Percentiles rank a stretch among this genome's conserved stretches.
These are phyloP conservation scores for Agrotis exclamationis DNA, from an alignment of 2,888 invertebrate genomes.

Conservation along the genomic window DNA sequence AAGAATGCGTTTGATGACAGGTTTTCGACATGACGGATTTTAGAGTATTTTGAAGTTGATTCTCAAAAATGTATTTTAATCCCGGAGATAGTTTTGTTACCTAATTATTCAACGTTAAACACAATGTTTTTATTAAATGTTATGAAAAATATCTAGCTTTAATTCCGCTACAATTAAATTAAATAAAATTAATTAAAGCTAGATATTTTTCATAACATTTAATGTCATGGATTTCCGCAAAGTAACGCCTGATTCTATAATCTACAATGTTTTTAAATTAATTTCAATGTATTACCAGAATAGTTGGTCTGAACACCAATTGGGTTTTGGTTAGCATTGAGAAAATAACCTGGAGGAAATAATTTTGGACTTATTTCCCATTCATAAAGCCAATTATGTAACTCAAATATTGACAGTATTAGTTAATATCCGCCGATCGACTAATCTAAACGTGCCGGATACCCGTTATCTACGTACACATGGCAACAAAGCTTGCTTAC, in stretches of 20 bases:
- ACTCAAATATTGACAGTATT: slow-evolving; percentile 67
- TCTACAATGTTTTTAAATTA: too few species aligned
- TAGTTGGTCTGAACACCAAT: too few species aligned
- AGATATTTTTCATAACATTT: too few species aligned
- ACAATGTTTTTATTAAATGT: too few species aligned
- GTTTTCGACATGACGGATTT: slow-evolving; percentile 48
- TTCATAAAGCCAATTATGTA: slow-evolving; percentile 28
- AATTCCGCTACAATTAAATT: too few species aligned
- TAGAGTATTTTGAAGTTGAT: slow-evolving; percentile 19
- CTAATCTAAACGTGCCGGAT: slow-evolving; percentile 85
- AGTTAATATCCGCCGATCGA: slow-evolving; percentile 78
- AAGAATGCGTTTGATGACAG: slow-evolving; percentile 44
- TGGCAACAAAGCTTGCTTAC: slow-evolving; percentile 54
- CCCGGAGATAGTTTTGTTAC: slow-evolving; percentile 3
- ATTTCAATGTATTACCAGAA: too few species aligned
- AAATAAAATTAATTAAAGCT: too few species aligned
- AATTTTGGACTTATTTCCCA: not conserved
- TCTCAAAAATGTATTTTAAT: slow-evolving; percentile 14
- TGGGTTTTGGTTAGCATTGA: too few species aligned
- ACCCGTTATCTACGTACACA: slow-evolving; percentile 70
- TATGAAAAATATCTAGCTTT: too few species aligned
- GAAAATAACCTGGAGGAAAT: too few species aligned
- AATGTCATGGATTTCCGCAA: too few species aligned
- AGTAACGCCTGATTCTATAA: too few species aligned
- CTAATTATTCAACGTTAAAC: slow-evolving; percentile 12